Percentiles rank a stretch among this genome's conserved stretches.
Conservation (phyloP, 2,113 vertebrate genomes). For the Vulpes ferrilata region DNA sequence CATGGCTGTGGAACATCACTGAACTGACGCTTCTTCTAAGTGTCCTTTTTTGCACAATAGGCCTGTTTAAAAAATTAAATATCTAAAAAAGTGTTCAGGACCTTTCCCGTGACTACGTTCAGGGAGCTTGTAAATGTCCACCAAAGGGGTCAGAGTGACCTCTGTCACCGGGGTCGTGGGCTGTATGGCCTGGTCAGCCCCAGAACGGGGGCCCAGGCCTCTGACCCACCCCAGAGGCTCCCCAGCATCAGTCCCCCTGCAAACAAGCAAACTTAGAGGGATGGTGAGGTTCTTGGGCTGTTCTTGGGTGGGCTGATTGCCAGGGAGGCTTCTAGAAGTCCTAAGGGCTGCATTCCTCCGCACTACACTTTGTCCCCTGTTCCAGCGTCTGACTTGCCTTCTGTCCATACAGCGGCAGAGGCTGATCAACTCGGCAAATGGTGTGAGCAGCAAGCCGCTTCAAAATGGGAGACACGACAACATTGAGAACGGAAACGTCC, state of each 20-base stretch:
- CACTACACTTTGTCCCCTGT: fast-evolving
- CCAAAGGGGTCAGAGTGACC: fast-evolving
- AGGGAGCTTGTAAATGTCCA: background rate
- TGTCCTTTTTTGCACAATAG: background rate
- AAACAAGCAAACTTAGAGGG: background rate
- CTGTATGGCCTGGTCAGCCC: background rate
- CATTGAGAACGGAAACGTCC: slow-evolving; percentile 95
- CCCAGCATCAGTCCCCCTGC: background rate
- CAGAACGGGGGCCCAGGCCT: background rate
- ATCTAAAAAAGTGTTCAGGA: background rate
- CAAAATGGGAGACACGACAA: slow-evolving; percentile 93
- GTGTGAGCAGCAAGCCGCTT: slow-evolving; percentile 90
- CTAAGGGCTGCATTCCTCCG: fast-evolving
- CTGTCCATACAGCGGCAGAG: slow-evolving; percentile 92
- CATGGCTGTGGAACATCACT: background rate
- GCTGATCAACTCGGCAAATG: slow-evolving; percentile 94
- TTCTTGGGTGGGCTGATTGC: background rate
- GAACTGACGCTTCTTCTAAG: background rate
- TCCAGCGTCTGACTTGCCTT: background rate
- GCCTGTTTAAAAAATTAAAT: background rate
- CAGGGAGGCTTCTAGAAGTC: background rate
- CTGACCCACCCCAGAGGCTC: background rate
- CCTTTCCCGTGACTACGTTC: background rate
- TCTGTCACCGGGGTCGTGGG: background rate
- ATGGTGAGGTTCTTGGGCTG: background rate